Conservation (phyloP, 2,113 vertebrate species). For the Phasianus colchicus region DNA sequence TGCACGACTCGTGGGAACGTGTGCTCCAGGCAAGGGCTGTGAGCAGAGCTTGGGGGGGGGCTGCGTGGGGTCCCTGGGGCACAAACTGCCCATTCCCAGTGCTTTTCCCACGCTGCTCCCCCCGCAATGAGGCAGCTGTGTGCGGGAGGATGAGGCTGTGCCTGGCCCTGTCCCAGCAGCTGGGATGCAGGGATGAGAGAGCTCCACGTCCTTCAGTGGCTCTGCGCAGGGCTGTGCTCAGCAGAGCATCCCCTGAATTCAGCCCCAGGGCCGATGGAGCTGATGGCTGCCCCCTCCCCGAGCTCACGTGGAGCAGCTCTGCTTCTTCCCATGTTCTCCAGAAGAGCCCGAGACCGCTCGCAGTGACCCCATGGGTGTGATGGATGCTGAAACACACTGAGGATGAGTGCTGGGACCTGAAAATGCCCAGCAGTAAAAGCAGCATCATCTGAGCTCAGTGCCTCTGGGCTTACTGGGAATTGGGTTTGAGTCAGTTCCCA, state of each 20-base stretch:
- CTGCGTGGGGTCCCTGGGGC: background rate
- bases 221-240: background rate
- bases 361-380: too few species aligned
- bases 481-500: background rate
- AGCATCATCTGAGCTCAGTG: background rate
- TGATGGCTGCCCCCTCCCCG: background rate
- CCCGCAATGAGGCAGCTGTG: background rate
- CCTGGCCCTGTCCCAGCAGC: background rate
- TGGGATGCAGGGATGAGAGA: background rate
- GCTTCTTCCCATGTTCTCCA: background rate
- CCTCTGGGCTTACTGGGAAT: background rate
- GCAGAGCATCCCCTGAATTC: background rate
- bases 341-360: background rate
- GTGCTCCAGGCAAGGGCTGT: background rate
- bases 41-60: background rate
- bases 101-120: background rate
- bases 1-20: background rate
- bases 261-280: background rate
- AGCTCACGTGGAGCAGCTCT: background rate
- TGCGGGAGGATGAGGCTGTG: background rate
- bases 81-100: background rate
- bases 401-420: too few species aligned
- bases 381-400: background rate
- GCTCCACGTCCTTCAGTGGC: background rate
- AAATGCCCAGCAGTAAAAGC: background rate